Evolutionary conservation across 2,113 vertebrate species (phyloP).

Genomic region (Harpagus bidentatus): DNA sequence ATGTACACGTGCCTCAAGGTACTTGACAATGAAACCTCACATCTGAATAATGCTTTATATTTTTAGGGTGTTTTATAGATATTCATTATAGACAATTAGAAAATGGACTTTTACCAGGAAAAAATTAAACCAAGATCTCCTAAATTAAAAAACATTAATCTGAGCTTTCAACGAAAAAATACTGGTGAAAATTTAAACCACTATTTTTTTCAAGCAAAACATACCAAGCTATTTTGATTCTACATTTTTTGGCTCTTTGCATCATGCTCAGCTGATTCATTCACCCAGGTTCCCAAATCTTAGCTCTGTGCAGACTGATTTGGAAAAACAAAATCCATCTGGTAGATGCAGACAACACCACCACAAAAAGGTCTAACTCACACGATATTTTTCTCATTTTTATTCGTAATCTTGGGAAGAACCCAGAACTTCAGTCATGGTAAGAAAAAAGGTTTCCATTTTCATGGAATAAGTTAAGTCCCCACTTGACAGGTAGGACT

Average conservation of each 20-base stretch:
- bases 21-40: background rate
- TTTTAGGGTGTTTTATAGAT: background rate
- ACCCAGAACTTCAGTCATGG: background rate
- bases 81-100: background rate
- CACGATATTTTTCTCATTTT: background rate
- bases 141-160: background rate
- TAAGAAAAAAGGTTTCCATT: background rate
- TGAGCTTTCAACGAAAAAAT: background rate
- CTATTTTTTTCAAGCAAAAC: background rate
- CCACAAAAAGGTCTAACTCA: background rate
- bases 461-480: background rate
- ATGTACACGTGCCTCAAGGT: fast-evolving
- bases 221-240: background rate
- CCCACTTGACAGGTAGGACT: background rate
- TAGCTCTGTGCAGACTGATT: background rate
- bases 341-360: background rate
- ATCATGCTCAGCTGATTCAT: background rate
- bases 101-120: background rate
- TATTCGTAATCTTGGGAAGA: background rate
- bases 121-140: background rate
- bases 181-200: background rate
- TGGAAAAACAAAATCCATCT: slow-evolving; percentile 19
- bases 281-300: background rate
- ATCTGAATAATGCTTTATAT: background rate
- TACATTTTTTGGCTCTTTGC: background rate